Evolutionary conservation across 2,113 vertebrate genomes (phyloP), one percentile per base, ranked within the genome.

Genomic region (Neodon shergylaensis): DNA sequence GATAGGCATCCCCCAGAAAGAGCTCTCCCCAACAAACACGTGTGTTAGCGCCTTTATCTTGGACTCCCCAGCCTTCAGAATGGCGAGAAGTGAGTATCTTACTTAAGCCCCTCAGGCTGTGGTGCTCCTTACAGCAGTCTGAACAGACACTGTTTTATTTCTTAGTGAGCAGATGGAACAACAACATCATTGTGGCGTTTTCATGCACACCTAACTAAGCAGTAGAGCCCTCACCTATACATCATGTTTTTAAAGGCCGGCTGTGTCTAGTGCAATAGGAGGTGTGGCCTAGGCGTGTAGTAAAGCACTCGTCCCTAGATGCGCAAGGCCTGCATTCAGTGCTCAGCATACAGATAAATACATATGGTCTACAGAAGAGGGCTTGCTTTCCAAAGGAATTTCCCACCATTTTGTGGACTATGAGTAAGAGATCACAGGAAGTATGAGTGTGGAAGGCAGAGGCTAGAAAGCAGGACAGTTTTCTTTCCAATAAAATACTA

Each of bases 401-500:
- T 39, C 44, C 52, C 77, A 6, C 49, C 47, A 81, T 88, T 73
- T 44, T 81, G 54, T 89, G 33, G 63, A 58, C 22, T 33, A 3
- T 68, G 10, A 70, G 54, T 89, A 54, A 93, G 93, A 94, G 36
- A 61, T 33, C 42, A 11, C 49, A 61, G 10, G 4, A 26, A 87
- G 47, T 7, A 4, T 1, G 58, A 19, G 24, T 66, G 39, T 47
- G 81, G 54, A 24, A 94, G 68, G 21, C 81, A 52, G 44, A 49
- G 44, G 63, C 66, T 54, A 76, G 61, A 61, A 85, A 78, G 31
- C 83, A 85, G 73, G 73, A 49, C 94, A 8, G 36, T 9, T 95
- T 72, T 91, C 36, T 87, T 90, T 76, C 90, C 52, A 66, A n/a
- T 74, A 74, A 94, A 92, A 70, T 36, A 36, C 26, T 36, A 63